Evolutionary conservation across 1,140 invertebrate species (phyloP).

Genomic region (Formica exsecta): DNA sequence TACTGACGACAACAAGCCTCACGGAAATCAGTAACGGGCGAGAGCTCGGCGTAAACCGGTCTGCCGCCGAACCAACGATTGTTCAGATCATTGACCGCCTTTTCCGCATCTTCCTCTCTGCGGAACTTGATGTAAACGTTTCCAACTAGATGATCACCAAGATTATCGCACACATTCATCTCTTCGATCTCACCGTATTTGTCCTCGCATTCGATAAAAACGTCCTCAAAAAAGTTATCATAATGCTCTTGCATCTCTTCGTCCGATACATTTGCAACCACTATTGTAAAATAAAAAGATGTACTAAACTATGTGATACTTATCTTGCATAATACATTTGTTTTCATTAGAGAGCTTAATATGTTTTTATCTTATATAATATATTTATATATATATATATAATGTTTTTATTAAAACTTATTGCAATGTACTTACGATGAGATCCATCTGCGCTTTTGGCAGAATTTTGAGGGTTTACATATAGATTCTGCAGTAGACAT

Average conservation of each 20-base stretch:
- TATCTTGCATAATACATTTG: background rate
- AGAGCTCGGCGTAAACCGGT: conserved; percentile 98
- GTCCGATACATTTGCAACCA: conserved; percentile 97
- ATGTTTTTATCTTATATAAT: too few relatives aligned
- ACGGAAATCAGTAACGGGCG: conserved; percentile 99
- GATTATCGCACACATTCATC: conserved; percentile 99
- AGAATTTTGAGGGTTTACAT: conserved; percentile 98
- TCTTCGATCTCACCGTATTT: conserved; percentile 99
- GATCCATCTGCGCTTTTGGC: conserved; percentile 98
- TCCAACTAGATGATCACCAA: conserved; percentile 99
- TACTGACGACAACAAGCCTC: conserved; percentile 99
- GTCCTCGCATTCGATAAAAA: conserved; percentile 98
- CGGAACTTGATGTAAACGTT: conserved; percentile 99
- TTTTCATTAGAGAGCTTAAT: background rate
- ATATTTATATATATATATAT: too few relatives aligned
- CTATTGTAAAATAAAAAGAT: conserved; percentile 81
- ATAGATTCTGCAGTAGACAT: conserved; percentile 97
- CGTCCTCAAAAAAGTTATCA: conserved; percentile 99
- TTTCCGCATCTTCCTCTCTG: conserved; percentile 98
- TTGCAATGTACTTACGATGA: conserved; percentile 89
- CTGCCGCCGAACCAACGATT: conserved; percentile 99
- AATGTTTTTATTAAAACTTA: background rate
- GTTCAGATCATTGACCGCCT: conserved; percentile 97
- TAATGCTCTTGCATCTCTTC: conserved; percentile 99
- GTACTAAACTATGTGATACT: background rate